Conservation (phyloP, 2,888 invertebrate genomes). For the Boloria selene region DNA sequence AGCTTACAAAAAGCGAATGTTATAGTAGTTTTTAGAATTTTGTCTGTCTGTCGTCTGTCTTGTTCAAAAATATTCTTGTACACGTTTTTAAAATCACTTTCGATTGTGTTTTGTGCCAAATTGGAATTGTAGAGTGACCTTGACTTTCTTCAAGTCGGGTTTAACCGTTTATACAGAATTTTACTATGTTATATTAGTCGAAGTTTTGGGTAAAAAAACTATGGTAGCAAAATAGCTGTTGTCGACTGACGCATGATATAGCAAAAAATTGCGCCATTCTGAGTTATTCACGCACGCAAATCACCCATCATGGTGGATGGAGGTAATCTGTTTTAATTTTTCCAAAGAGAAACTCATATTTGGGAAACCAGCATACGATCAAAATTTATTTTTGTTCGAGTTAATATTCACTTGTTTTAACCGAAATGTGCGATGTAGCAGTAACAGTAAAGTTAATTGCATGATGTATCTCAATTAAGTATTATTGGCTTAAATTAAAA, state of each 20-base stretch:
- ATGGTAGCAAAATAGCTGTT: slow-evolving; percentile 6
- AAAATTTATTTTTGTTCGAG: slow-evolving; percentile 52
- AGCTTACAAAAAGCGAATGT: no score
- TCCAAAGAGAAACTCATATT: slow-evolving; percentile 56
- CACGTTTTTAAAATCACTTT: no score
- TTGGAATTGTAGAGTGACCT: no score
- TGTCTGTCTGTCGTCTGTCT: no score
- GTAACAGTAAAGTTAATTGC: slow-evolving; percentile 20
- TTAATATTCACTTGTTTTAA: slow-evolving; percentile 60
- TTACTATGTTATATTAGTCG: background rate
- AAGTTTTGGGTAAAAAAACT: slow-evolving; percentile 1
- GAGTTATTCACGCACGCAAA: slow-evolving; percentile 62
- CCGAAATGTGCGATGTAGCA: slow-evolving; percentile 58
- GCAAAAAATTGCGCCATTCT: slow-evolving; percentile 54
- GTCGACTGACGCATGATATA: slow-evolving; percentile 42
- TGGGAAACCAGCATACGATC: slow-evolving; percentile 48
- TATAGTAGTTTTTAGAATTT: no score
- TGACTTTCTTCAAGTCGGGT: no score
- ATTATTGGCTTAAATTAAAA: slow-evolving; percentile 5
- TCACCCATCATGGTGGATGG: slow-evolving; percentile 54
- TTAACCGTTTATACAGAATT: no score
- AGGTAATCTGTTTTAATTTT: slow-evolving; percentile 67
- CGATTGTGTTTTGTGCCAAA: no score
- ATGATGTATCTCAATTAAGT: background rate
- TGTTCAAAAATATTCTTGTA: no score